These are phyloP conservation scores for Distichodus sexfasciatus DNA, from an alignment of 2,797 vertebrate species.

Conservation along the genomic window DNA sequence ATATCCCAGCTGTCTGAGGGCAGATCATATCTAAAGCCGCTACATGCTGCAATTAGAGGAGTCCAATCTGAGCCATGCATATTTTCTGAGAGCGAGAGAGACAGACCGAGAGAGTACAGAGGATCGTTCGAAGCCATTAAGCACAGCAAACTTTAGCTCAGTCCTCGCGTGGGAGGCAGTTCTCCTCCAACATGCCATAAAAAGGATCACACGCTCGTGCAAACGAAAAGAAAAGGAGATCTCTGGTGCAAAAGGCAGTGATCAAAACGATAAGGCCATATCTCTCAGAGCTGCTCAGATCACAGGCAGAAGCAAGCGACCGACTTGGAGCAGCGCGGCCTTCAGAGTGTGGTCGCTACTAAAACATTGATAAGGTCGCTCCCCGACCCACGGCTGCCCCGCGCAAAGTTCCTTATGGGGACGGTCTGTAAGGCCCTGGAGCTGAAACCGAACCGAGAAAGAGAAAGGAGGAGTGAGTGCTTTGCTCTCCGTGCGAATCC, in stretches of 20 bases:
- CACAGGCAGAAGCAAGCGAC: conserved; percentile 19
- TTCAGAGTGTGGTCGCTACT: conserved; percentile 10
- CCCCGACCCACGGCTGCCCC: not conserved
- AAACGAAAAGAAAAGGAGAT: conserved; percentile 15
- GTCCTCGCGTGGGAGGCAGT: conserved; percentile 26
- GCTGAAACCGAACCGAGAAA: not conserved
- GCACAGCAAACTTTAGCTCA: conserved; percentile 29
- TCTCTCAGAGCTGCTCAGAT: conserved; percentile 12
- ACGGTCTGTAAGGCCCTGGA: not conserved
- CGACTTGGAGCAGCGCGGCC: conserved; percentile 9
- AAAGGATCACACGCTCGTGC: not conserved
- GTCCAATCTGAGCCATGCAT: conserved; percentile 15
- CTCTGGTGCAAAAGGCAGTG: not conserved
- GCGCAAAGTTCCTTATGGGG: conserved; percentile 25
- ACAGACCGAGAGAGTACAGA: not conserved
- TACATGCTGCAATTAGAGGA: conserved; percentile 42
- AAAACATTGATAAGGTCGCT: conserved; percentile 16
- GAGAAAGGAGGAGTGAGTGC: conserved; percentile 14
- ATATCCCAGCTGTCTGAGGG: conserved; percentile 43
- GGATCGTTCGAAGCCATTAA: conserved; percentile 33
- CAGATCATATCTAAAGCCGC: conserved; percentile 47
- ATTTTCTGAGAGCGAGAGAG: not conserved
- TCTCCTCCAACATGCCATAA: conserved; percentile 1
- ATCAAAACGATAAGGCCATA: conserved; percentile 25
- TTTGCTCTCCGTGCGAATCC: not conserved